These are phyloP conservation scores for Trachops cirrhosus DNA, from an alignment of 2,797 vertebrate genomes.

Conservation along the genomic window DNA sequence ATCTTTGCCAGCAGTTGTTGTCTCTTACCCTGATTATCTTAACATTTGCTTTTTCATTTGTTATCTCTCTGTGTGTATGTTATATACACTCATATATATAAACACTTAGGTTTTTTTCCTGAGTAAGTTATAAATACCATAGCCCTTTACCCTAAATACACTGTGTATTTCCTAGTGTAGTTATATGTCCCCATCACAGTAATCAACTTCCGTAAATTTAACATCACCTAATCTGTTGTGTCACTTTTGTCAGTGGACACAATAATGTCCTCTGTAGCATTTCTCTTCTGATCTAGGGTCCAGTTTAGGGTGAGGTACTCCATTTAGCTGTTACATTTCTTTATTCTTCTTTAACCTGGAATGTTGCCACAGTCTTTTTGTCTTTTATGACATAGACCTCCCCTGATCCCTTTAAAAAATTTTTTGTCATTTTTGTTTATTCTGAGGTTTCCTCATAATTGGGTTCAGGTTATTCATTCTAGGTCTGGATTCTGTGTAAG, in stretches of 20 bases:
- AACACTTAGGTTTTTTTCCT: too few relatives aligned
- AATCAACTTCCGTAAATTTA: background rate
- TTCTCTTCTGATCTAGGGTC: background rate
- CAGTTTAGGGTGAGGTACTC: background rate
- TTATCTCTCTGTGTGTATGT: background rate
- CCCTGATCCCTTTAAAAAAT: background rate
- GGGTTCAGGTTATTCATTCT: background rate
- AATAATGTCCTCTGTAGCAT: background rate
- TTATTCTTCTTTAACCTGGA: background rate
- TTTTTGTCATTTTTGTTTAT: background rate
- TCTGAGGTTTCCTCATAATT: background rate
- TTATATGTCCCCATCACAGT: background rate
- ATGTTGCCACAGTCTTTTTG: background rate
- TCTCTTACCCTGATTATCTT: background rate
- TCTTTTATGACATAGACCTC: background rate
- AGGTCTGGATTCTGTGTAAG: background rate
- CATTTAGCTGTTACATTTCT: background rate
- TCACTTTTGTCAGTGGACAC: background rate
- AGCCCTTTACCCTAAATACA: background rate
- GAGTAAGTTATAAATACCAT: background rate
- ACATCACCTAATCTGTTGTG: background rate
- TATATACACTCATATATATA: background rate
- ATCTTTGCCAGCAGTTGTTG: background rate
- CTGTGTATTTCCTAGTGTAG: background rate
- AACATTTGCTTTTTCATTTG: background rate